Base-by-base conservation (phyloP, 2,113 vertebrate genomes). In the Myotis davidii region DNA sequence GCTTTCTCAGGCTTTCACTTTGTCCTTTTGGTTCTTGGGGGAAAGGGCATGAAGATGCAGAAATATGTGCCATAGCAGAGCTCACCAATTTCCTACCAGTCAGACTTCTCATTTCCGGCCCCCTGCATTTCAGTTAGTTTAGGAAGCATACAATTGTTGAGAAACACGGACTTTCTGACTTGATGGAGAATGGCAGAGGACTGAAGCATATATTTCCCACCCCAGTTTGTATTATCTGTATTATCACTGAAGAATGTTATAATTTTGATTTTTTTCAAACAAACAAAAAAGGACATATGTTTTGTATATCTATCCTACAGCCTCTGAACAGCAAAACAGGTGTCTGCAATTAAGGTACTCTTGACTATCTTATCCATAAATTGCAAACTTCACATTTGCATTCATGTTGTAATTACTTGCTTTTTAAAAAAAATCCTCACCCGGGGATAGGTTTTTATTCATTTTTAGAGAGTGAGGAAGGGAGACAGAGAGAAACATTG, bases 1-100 rank as follows among this genome's bases (percentile, higher is more conserved):
- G 90, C 87, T 42, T 97, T 95, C 72, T 91, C 54, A 91, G 52
- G 64, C 90, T 86, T 50, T 85, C 93, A 85, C 34, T 34, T 96
- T 89, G 93, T 96, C 64, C 29, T 64, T 56, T 88, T 74, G 25
- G 12, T 61, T 79, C 94, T 94, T 95, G 61, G 6, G 20, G 77
- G 59, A 45, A 76, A 85, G 79, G 83, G 72, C 21, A 48, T 91
- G 89, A 85, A 97, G 94, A 83, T 83, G 37, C 39, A 95, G 48
- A 91, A 90, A 56, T 37, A 42, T 13, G 2, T 73, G 12, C 2
- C 48, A 73, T 76, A 56, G 7, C 77, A 72, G n/a, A 91, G 45
- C 52, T 89, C 5, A 1, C 39, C 29, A 48, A 2, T 7, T 42
- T 21, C 72, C 42, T 29, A 48, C n/a, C 72, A 89, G 87, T 64